Base-by-base conservation (phyloP, 2,797 vertebrate genomes). In the Typhlichthys eigenmanni region DNA sequence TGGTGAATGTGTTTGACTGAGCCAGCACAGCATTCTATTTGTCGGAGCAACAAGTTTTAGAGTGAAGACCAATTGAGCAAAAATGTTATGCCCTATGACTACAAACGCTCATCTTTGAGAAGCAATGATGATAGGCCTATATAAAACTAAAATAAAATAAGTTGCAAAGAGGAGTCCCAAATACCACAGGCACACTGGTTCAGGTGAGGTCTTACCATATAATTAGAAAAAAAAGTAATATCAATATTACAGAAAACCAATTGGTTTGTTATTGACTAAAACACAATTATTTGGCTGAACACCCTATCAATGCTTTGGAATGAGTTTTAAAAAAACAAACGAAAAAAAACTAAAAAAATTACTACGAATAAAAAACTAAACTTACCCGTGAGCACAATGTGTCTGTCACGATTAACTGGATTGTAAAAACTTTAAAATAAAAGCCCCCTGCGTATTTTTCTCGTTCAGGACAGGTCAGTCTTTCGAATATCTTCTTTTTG, bases 311-410 rank as follows among this genome's bases (percentile, higher is more conserved):
- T 38, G 34, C 34, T 6, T 38, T 38, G 5, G 8, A 38, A 38
- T 38, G 34, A 6, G 62, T 69, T 58, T 64, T 7, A 7, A 14
- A 17, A 17, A 19, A 52, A 17, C 62, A 53, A 2, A 3, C 4
- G 34, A 47, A 17, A 48, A 56, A 49, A 51, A 1, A 32, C 45
- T 11, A 29, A 32, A 60, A 1, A 19, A 17, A 45, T n/a, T 5
- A 16, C 13, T 54, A 11, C 13, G 5, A 47, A 48, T 1, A 53
- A 17, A 55, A n/a, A 29, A 16, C n/a, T 13, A 7, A 69, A 87
- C 87, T 89, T 80, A 90, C 89, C 87, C 83, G 76, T 62, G 80
- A 88, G 81, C 79, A 71, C 70, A 19, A 74, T 68, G 60, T 81
- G 68, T 52, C 68, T 49, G 63, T 79, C 55, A 68, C 66, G 60